A percentile compares a stretch with the other conserved stretches of the same genome.
Evolutionary conservation across 2,113 vertebrate genomes (phyloP).

Genomic region (Xiphophorus couchianus): DNA sequence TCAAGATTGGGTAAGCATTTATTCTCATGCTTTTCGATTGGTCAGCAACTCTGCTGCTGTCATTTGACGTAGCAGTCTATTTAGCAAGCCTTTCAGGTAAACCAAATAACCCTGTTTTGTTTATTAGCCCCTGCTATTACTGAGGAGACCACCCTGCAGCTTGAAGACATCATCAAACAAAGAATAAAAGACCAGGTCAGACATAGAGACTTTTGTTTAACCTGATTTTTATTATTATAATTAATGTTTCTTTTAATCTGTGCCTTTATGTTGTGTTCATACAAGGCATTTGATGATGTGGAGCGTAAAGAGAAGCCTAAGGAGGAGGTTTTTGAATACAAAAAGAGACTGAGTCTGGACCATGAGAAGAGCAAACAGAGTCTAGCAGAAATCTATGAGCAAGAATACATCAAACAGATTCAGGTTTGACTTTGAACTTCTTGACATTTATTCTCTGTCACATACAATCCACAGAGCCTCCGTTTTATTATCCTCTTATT

Average conservation of each 20-base stretch:
- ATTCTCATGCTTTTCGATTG: not conserved
- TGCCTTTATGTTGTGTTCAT: conserved; percentile 21
- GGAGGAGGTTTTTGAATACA: conserved; percentile 92
- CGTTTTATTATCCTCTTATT: conserved; percentile 14
- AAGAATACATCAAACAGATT: conserved; percentile 91
- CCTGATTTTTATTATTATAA: not conserved
- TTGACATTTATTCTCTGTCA: not conserved
- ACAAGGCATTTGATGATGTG: conserved; percentile 94
- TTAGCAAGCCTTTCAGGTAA: not conserved
- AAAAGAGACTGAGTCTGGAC: conserved; percentile 92
- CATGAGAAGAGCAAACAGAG: conserved; percentile 98
- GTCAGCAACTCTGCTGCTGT: not conserved
- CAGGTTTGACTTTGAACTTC: conserved; percentile 79
- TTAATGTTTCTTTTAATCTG: not conserved
- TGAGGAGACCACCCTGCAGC: conserved; percentile 92
- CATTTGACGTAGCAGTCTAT: not conserved
- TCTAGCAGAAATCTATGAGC: conserved; percentile 94
- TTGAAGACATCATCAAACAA: conserved; percentile 97
- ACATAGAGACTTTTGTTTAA: not conserved
- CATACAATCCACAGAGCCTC: not conserved
- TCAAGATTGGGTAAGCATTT: conserved; percentile 83
- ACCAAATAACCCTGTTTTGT: not conserved
- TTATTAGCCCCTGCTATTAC: conserved; percentile 89
- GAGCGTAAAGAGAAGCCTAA: conserved; percentile 95
- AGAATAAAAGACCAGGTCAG: conserved; percentile 94